Evolutionary conservation across 92 coral and sea anemone species (phyloP), one percentile per base, ranked within the genome.

Genomic region (Galaxea fascicularis): DNA sequence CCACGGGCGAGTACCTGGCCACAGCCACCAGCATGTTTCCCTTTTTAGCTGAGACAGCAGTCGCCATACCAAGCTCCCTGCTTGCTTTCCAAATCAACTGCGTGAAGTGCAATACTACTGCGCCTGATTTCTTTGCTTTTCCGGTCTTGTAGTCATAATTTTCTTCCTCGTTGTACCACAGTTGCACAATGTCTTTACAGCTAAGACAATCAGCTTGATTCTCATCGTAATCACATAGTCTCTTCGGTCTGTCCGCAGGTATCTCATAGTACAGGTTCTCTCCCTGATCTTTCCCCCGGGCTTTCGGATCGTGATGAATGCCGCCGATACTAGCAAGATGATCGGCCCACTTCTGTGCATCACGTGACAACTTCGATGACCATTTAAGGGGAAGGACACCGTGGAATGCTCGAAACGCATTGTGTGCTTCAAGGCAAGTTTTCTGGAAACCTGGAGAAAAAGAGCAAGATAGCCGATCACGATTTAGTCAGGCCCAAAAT

Each of bases 21-120:
- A 91, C 92, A 5, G 89, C 70, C 7, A 78, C 82, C 65, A 91
- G 68, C 66, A 78, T 35, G 41, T 35, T 6, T 2, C 41, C 41
- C 2, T 6, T 35, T 71, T 79, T 35, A 78, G 62, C 73, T 4
- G 52, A 56, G 22, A 79, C 79, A 11, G 94, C 94, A 28, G 90
- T 83, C 11, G 89, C 91, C 94, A 91, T 91, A 13, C 94, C 94
- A 29, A 91, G 14, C 53, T 88, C 87, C 3, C 39, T 91, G 30
- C 79, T 83, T 25, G 56, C 92, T 58, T 78, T 87, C 94, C 94
- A 91, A 2, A 91, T 86, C 14, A 88, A 80, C 51, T 88, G 94
- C 26, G 94, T 91, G 73, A 91, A 91, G 45, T 91, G 94, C 1
- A 27, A 8, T 8, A 83, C 73, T 2, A 74, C 87, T 14, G 66